A percentile compares a stretch with the other conserved stretches of the same genome.
These are phyloP conservation scores for Orthosia cruda DNA, from an alignment of 2,888 invertebrate genomes.

Conservation along the genomic window DNA sequence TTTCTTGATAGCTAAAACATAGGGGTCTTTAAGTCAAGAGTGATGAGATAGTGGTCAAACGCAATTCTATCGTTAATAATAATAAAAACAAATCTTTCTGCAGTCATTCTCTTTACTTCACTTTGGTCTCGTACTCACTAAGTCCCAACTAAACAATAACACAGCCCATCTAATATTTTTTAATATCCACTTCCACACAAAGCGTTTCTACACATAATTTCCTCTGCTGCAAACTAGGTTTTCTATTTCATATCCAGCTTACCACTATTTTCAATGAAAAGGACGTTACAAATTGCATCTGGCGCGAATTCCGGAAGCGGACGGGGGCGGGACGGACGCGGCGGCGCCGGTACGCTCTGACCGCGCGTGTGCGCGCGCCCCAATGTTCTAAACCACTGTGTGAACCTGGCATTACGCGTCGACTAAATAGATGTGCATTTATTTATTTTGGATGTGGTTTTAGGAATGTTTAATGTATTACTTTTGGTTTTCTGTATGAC, in stretches of 20 bases:
- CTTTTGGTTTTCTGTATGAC: background rate
- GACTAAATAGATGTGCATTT: constrained; percentile 12
- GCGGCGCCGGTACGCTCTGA: constrained; percentile 68
- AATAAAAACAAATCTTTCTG: no score
- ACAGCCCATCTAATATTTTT: constrained; percentile 31
- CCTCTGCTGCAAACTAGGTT: constrained; percentile 54
- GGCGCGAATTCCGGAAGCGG: constrained; percentile 73
- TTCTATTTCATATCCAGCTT: constrained; percentile 61
- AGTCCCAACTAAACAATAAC: constrained; percentile 9
- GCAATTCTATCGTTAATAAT: no score
- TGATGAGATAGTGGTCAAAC: no score
- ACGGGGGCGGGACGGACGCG: constrained; percentile 63
- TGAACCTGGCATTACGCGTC: constrained; percentile 10
- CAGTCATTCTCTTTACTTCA: background rate
- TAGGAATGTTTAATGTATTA: background rate
- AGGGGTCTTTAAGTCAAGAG: no score
- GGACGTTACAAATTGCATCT: constrained; percentile 73
- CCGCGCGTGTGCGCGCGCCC: constrained; percentile 64
- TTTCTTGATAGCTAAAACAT: no score
- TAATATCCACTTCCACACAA: constrained; percentile 16
- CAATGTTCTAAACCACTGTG: constrained; percentile 57
- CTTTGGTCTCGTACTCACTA: background rate
- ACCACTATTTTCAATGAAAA: constrained; percentile 55
- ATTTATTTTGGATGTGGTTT: constrained; percentile 19
- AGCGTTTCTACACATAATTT: constrained; percentile 49